phyloP scores from a whole-genome alignment of 2,888 invertebrate species.

The Trichacis sp. region DNA sequence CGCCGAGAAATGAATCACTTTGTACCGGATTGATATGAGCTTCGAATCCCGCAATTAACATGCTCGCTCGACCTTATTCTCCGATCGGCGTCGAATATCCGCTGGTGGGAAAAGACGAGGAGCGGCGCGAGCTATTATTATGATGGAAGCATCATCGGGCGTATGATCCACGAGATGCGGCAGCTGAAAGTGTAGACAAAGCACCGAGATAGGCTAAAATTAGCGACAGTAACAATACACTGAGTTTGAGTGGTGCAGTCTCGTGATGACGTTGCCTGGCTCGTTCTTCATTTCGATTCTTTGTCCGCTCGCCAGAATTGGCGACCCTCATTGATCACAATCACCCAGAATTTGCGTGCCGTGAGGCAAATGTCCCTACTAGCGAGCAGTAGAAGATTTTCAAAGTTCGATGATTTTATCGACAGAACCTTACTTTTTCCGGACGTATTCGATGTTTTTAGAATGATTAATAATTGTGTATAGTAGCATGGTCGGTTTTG shows the following conservation, averaged over 20 bases:
- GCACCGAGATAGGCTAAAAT: conserved; percentile 62
- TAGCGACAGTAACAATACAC: conserved; percentile 65
- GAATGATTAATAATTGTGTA: too few relatives aligned
- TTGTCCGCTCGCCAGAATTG: background rate
- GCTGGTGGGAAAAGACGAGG: background rate
- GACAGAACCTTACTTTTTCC: too few relatives aligned
- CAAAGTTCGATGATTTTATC: too few relatives aligned
- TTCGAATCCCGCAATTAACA: background rate
- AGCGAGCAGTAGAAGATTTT: too few relatives aligned
- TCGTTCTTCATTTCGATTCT: conserved; percentile 23
- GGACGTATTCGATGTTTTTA: too few relatives aligned
- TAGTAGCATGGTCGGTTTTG: too few relatives aligned
- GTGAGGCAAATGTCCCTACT: too few relatives aligned
- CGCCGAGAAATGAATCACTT: conserved; percentile 30
- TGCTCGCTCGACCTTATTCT: background rate
- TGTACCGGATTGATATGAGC: conserved; percentile 31
- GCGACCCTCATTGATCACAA: too few relatives aligned
- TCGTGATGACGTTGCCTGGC: conserved; percentile 32
- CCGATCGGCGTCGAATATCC: too few relatives aligned
- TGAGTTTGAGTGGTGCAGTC: conserved; percentile 52
- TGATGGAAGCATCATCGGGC: conserved; percentile 24
- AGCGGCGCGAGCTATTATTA: too few relatives aligned
- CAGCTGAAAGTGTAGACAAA: conserved; percentile 58
- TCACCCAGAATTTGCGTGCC: too few relatives aligned
- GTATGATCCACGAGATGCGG: conserved; percentile 39